Base-by-base conservation (phyloP, 2,113 vertebrate species). In the Boulengeromyrus knoepffleri region DNA sequence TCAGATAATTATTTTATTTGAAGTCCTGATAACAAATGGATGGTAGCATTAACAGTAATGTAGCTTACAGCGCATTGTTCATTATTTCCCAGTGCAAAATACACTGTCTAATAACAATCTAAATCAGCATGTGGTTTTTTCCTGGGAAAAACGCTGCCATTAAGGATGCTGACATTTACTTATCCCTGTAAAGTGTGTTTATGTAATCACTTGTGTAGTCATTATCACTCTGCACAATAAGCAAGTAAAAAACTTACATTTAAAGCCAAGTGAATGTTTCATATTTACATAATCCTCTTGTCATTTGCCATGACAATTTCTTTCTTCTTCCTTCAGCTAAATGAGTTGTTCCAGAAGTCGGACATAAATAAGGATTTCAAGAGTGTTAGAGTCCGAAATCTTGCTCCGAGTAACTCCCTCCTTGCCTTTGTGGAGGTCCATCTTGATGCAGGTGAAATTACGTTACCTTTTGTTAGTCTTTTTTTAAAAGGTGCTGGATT, bases 301-400 rank as follows among this genome's bases (percentile, higher is more conserved):
- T 89, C n/a, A 47, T 74, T 62, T 85, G 24, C 24, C 45, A 7
- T 50, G 42, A 39, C 45, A 52, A 19, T 89, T 39, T 85, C 1
- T 19, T 89, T 80, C 50, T 47, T 19, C 46, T n/a, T 85, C 12
- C 42, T 42, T 39, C 88, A 99, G 99, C 95, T 99, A 93, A 98
- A 98, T 0, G 97, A 98, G 92, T 95, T 99, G 46, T 97, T 99
- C 96, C 96, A 96, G 49, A 97, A 95, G 83, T 99, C 99, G 0
- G 96, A 96, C 0, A 96, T 99, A 7, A 97, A 94, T 93, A 98
- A 95, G 93, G 98, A 99, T 91, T 99, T 98, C 91, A 95, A 95
- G 95, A 99, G 98, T 9, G 95, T 99, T 89, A 98, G 95, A 0
- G 97, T 99, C 12, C 95, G 95, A 70, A 97, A 97, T 94, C 93